phyloP scores from a whole-genome alignment of 2,888 invertebrate genomes.

The Tenthredo notha region DNA sequence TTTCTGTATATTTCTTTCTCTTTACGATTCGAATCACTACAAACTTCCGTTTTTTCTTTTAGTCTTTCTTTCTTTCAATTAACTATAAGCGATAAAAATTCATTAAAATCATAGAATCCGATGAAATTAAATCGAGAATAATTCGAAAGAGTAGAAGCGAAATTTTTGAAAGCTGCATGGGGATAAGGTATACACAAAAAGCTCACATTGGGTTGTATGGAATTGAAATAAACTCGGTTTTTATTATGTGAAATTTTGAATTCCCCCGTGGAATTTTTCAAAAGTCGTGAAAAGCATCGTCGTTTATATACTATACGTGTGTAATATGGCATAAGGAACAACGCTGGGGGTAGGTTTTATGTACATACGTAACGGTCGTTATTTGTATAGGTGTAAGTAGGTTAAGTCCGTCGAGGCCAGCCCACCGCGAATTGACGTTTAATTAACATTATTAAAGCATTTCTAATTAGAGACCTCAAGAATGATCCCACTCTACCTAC shows the following conservation, averaged over 20 bases:
- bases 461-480: constrained; percentile 54
- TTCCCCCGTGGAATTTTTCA: not conserved
- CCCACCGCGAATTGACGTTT: constrained; percentile 50
- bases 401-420: constrained; percentile 54
- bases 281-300: not conserved
- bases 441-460: constrained; percentile 56
- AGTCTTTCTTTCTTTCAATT: too few relatives aligned
- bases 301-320: not conserved
- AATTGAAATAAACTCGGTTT: not conserved
- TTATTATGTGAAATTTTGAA: not conserved
- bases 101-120: too few relatives aligned
- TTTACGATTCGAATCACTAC: too few relatives aligned
- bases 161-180: constrained; percentile 18
- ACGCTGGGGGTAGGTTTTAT: not conserved
- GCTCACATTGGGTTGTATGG: not conserved
- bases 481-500: constrained; percentile 24
- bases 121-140: too few relatives aligned
- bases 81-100: too few relatives aligned
- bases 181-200: not conserved
- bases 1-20: too few relatives aligned
- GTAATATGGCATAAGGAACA: not conserved
- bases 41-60: too few relatives aligned
- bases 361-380: not conserved
- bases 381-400: constrained; percentile 54
- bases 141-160: not conserved